phyloP scores from a whole-genome alignment of 2,113 vertebrate genomes.

The Plotosus lineatus region DNA sequence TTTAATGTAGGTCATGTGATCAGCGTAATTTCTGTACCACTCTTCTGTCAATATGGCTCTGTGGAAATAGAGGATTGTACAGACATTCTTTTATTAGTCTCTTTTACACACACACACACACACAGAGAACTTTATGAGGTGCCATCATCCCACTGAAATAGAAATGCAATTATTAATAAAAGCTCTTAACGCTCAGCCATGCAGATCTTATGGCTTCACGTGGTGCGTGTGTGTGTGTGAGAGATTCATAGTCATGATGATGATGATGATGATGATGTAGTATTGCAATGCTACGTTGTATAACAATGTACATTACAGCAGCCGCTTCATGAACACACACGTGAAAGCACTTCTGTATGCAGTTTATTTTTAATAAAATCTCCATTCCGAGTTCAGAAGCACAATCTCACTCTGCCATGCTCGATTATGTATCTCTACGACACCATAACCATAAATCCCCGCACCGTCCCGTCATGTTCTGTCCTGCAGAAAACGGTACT shows the following conservation, averaged over 20 bases:
- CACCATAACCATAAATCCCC: not conserved
- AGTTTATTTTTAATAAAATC: conserved; percentile 18
- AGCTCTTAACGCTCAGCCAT: conserved; percentile 32
- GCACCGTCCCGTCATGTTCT: not conserved
- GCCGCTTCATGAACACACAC: conserved; percentile 24
- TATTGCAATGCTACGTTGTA: conserved; percentile 31
- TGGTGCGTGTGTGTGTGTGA: not conserved
- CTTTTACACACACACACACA: not conserved
- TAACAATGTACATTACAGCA: conserved; percentile 33
- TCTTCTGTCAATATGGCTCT: not conserved
- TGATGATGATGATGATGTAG: conserved; percentile 14
- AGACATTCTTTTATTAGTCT: conserved; percentile 8
- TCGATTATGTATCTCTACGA: not conserved
- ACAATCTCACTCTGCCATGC: not conserved
- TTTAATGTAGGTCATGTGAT: conserved; percentile 5
- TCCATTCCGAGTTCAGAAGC: not conserved
- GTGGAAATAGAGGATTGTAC: not conserved
- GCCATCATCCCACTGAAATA: conserved; percentile 19
- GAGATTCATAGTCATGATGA: not conserved
- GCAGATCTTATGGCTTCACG: conserved; percentile 22
- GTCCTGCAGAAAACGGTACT: not conserved
- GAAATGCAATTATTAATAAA: conserved; percentile 51
- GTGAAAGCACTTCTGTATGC: not conserved
- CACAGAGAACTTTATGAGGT: conserved; percentile 14
- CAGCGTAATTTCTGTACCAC: not conserved